A percentile compares a stretch with the other conserved stretches of the same genome.
phyloP scores from a whole-genome alignment of 2,113 vertebrate genomes.

The Colius striatus region DNA sequence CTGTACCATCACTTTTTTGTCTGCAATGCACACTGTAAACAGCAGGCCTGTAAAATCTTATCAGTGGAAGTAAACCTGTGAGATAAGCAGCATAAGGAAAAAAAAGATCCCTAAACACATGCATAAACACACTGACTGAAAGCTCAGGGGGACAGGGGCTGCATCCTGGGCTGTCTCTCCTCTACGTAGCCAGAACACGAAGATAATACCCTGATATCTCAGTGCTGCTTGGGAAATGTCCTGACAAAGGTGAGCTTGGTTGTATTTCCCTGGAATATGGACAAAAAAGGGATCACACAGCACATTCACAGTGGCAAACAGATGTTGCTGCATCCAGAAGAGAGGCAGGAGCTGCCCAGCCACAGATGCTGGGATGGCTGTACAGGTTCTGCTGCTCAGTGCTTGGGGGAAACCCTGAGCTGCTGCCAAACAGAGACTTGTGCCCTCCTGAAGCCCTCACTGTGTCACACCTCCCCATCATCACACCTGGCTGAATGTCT shows the following conservation, averaged over 20 bases:
- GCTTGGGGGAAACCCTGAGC: neutral
- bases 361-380: neutral
- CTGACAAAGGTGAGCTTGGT: neutral
- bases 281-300: neutral
- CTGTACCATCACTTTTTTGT: neutral
- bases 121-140: neutral
- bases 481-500: conserved; percentile 6
- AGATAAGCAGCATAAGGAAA: neutral
- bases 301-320: neutral
- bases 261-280: neutral
- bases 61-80: neutral
- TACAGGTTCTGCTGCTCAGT: neutral
- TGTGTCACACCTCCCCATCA: neutral
- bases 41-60: neutral
- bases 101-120: neutral
- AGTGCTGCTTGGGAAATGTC: neutral
- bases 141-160: neutral
- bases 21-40: neutral
- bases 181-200: neutral
- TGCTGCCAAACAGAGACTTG: neutral
- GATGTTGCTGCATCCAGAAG: neutral
- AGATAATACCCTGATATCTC: neutral
- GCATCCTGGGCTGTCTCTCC: neutral
- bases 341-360: neutral
- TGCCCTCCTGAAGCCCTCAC: neutral